Evolutionary conservation across 2,888 invertebrate genomes (phyloP), one percentile per base, ranked within the genome.

Genomic region (Choreutis nemorana): DNA sequence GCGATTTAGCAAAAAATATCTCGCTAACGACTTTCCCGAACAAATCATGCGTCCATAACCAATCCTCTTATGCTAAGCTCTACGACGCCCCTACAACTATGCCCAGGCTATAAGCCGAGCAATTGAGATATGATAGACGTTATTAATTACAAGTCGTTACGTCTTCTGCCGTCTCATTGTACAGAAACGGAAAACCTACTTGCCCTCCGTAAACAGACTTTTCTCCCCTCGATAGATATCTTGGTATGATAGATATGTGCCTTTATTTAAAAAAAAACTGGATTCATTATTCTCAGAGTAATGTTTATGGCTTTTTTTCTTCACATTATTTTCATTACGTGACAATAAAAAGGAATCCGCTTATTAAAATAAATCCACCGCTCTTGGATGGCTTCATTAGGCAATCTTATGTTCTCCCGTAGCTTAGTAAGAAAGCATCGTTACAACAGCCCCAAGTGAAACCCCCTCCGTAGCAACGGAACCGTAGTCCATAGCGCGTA

Each of bases 81-180:
- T 32, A 31, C 37, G 24, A 49, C 55, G 50, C 48, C 44, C 39
- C 46, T 34, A 34, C 41, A 40, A 39, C 36, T n/a, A n/a, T n/a
- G n/a, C n/a, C n/a, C n/a, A n/a, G 42, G 39, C 49, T 55, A 59
- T 65, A 64, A 65, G 65, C 62, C 63, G 49, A 55, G 68, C 67
- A 70, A 75, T 72, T 59, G 67, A 73, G 72, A 75, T 77, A 77
- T 77, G 68, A 75, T 72, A 71, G 67, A 71, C 62, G 67, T 72
- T 73, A 78, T 78, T 78, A 77, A 78, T 77, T 75, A 73, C 67
- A 68, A 66, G 65, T 70, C 75, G 59, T 73, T 73, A 68, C 65
- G 55, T 73, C 70, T 72, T 72, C 61, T 67, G 67, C 65, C 62
- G 43, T 72, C 68, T 70, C 73, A 71, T 70, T 75, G 70, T 70